phyloP scores from a whole-genome alignment of 2,797 vertebrate species.

The Alauda arvensis region DNA sequence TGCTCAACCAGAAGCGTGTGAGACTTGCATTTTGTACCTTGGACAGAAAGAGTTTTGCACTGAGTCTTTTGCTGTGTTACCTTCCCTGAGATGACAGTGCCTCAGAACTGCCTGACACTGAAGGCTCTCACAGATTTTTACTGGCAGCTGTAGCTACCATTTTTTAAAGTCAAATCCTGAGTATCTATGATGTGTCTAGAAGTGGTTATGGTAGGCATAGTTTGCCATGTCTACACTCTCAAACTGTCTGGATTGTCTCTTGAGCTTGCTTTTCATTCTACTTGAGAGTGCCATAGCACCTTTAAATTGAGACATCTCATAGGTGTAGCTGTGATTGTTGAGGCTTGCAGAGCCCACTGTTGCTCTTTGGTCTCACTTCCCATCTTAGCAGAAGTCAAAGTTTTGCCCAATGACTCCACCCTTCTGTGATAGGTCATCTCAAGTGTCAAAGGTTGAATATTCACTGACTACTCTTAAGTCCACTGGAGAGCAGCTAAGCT shows the following conservation, averaged over 20 bases:
- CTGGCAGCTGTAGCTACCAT: not conserved
- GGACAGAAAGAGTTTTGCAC: not conserved
- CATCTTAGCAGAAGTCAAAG: not conserved
- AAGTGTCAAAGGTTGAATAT: accelerated
- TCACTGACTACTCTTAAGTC: not conserved
- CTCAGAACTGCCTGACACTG: not conserved
- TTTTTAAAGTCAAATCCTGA: not conserved
- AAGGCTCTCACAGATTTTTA: not conserved
- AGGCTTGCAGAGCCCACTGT: not conserved
- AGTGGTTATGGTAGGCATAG: not conserved
- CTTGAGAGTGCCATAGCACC: not conserved
- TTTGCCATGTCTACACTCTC: not conserved
- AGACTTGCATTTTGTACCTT: not conserved
- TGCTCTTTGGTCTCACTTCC: not conserved
- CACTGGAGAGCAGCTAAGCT: not conserved
- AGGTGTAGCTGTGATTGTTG: not conserved
- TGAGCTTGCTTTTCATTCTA: not conserved
- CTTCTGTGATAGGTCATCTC: not conserved
- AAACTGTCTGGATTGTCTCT: not conserved
- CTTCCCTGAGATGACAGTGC: not conserved
- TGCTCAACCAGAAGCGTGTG: not conserved
- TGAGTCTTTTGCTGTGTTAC: not conserved
- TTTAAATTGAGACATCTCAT: not conserved
- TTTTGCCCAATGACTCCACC: not conserved
- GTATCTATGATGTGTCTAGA: not conserved